Evolutionary conservation across 2,888 invertebrate genomes (phyloP).

Genomic region (Lordiphosa andalusiaca): DNA sequence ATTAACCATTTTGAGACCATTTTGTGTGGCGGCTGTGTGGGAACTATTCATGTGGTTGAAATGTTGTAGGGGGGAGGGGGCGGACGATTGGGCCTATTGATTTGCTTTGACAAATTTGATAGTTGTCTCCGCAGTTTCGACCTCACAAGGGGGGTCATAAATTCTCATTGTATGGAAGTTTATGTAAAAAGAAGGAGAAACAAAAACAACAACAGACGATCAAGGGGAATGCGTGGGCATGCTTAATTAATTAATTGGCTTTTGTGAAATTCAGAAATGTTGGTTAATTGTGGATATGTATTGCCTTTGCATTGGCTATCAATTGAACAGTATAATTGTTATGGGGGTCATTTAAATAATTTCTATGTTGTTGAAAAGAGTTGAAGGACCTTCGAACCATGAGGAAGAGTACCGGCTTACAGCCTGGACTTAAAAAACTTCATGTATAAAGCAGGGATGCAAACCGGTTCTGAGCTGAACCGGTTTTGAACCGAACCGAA

Average conservation of each 20-base stretch:
- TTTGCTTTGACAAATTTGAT: slow-evolving; percentile 66
- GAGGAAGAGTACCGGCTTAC: too few species aligned
- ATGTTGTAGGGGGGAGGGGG: too few species aligned
- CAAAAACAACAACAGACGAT: slow-evolving; percentile 8
- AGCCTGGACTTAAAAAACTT: too few species aligned
- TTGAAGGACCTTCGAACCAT: too few species aligned
- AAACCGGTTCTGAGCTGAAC: too few species aligned
- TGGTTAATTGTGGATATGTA: slow-evolving; percentile 13
- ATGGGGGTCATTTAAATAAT: slow-evolving; percentile 69
- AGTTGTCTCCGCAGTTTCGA: slow-evolving; percentile 25
- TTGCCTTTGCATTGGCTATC: slow-evolving; percentile 42
- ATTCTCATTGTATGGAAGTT: slow-evolving; percentile 69
- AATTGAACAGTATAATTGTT: slow-evolving; percentile 65
- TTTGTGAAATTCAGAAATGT: slow-evolving; percentile 30
- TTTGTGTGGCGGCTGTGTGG: slow-evolving; percentile 21
- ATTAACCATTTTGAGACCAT: slow-evolving; percentile 45
- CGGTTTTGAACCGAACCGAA: too few species aligned
- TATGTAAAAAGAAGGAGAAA: slow-evolving; percentile 60
- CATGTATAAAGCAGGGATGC: too few species aligned
- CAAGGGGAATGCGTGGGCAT: slow-evolving; percentile 25
- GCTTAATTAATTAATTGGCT: slow-evolving; percentile 69
- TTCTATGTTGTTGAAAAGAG: too few species aligned
- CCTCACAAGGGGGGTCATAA: slow-evolving; percentile 42
- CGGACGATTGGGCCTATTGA: too few species aligned
- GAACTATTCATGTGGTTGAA: too few species aligned